phyloP scores from a whole-genome alignment of 2,888 invertebrate species.

The Chorisops tibialis region DNA sequence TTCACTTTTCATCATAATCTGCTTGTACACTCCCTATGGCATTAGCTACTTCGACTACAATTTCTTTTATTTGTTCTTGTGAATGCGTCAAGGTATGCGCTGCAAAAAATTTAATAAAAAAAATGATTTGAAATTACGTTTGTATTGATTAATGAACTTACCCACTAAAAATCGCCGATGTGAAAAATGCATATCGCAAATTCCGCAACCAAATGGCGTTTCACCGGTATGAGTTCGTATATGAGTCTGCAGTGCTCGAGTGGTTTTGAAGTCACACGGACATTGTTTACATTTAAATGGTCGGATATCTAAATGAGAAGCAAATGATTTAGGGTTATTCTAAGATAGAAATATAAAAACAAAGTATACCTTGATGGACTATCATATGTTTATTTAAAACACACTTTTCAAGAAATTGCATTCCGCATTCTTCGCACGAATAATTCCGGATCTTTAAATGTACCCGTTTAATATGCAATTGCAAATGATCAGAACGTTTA shows the following conservation, averaged over 20 bases:
- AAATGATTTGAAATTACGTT: too few relatives aligned
- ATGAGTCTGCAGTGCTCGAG: slow-evolving; percentile 1
- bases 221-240: slow-evolving; percentile 1
- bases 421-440: slow-evolving; percentile 27
- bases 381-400: too few relatives aligned
- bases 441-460: slow-evolving; percentile 30
- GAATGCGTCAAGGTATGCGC: slow-evolving; percentile 8
- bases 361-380: background rate
- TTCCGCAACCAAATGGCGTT: slow-evolving; percentile 9
- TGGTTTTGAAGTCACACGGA: slow-evolving; percentile 3
- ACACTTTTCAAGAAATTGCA: slow-evolving; percentile 28
- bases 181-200: slow-evolving; percentile 15
- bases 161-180: slow-evolving; percentile 7
- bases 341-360: too few relatives aligned
- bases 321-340: background rate
- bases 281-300: slow-evolving; percentile 7
- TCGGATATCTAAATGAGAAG: background rate
- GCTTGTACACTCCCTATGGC: too few relatives aligned
- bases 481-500: slow-evolving; percentile 30
- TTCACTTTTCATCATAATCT: too few relatives aligned
- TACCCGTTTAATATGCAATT: slow-evolving; percentile 28
- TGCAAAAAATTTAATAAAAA: background rate
- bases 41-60: slow-evolving; percentile 4
- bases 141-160: background rate
- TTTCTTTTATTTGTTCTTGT: slow-evolving; percentile 8